phyloP scores from a whole-genome alignment of 2,113 vertebrate genomes.

The Sphyrna mokarran region DNA sequence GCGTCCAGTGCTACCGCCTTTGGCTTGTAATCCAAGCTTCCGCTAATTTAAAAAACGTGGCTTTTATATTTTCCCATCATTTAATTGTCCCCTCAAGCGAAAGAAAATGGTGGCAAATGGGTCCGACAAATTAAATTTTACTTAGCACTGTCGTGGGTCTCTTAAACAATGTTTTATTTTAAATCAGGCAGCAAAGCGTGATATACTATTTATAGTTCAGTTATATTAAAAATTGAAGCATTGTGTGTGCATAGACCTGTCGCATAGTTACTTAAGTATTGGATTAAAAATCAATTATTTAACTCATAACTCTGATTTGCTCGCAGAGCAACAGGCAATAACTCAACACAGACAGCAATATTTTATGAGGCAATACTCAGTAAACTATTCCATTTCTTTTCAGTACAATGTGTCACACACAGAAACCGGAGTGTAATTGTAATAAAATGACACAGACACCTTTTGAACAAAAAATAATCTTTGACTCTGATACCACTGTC shows the following conservation, averaged over 20 bases:
- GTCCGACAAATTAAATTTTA: background rate
- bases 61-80: background rate
- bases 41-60: background rate
- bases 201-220: background rate
- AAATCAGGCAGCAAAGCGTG: too few species aligned
- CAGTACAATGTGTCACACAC: background rate
- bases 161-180: background rate
- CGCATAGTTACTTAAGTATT: conserved; percentile 11
- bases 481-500: background rate
- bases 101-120: background rate
- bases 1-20: background rate
- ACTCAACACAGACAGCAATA: background rate
- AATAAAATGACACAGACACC: background rate
- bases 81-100: background rate
- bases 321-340: background rate
- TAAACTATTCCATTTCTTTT: conserved; percentile 2
- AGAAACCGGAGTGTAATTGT: background rate
- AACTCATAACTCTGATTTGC: conserved; percentile 31
- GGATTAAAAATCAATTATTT: conserved; percentile 37
- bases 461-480: background rate
- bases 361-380: conserved; percentile 16
- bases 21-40: background rate
- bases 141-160: background rate
- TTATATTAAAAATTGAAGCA: conserved; percentile 28
- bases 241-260: background rate